Base-by-base conservation (phyloP, 2,888 invertebrate genomes). In the Resseliella maxima region DNA sequence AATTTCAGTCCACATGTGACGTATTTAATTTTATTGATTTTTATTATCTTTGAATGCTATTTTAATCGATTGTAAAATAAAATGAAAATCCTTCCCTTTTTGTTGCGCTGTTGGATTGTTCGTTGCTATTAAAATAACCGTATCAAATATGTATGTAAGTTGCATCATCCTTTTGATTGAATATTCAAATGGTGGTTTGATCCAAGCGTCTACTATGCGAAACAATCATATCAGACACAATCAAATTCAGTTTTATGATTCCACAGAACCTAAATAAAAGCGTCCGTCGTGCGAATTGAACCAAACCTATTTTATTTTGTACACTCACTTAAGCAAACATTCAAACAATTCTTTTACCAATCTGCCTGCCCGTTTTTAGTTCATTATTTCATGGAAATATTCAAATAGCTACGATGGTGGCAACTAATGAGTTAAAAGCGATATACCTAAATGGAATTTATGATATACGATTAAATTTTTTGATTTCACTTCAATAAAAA, bases 41-140 rank as follows among this genome's bases (percentile, higher is more conserved):
- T 83, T 83, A 83, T 83, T 83, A 83, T 83, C 83, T 83, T 83
- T 83, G 83, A 38, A 83, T 83, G 83, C 83, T 24, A 83, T 83
- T 83, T 83, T 83, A 83, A 83, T 83, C 38, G 83, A 83, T 83
- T 83, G 83, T 83, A 83, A 83, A 83, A 38, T 15, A 72, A 72
- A 35, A 72, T 8, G 24, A 83, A 83, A 38, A 83, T 83, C 83
- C 83, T 83, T 83, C 38, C 38, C 38, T n/a, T 83, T 83, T 83
- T 21, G 21, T 83, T 83, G 38, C 38, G 83, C 83, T 81, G 81
- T 81, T 8, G 18, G 36, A 38, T 38, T 38, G 83, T 36, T 35
- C n/a, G 38, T 38, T n/a, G 83, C 12, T 38, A 31, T 38, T 36
- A 12, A 38, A 38, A 83, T 12, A n/a, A n/a, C 72, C 41, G n/a